These are phyloP conservation scores for Bradypus variegatus DNA, from an alignment of 2,797 vertebrate species.

Conservation along the genomic window DNA sequence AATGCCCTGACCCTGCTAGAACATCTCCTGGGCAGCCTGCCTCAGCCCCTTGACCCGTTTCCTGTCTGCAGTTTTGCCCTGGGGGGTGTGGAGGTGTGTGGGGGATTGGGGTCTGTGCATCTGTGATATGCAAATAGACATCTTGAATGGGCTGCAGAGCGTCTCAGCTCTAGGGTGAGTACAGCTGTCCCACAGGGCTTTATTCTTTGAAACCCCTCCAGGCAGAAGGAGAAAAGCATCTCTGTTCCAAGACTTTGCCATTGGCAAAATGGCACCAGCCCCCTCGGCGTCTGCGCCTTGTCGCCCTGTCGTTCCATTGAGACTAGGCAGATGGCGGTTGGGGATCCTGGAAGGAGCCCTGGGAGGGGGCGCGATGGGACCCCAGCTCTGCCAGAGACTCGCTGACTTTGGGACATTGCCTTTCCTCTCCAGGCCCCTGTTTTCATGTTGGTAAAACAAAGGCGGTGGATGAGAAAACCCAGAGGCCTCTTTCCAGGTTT, in stretches of 20 bases:
- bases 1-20: neutral
- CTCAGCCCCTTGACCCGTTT: neutral
- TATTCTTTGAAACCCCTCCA: constrained; percentile 24
- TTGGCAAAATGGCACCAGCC: constrained; percentile 39
- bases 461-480: neutral
- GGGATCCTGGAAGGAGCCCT: neutral
- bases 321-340: neutral
- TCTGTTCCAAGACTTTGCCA: constrained; percentile 45
- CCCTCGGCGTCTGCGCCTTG: neutral
- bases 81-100: too few relatives aligned
- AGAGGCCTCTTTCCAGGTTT: neutral
- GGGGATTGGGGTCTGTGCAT: neutral
- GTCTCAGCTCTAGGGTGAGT: neutral
- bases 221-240: constrained; percentile 34
- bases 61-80: neutral
- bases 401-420: neutral
- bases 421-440: neutral
- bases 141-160: neutral
- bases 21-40: rapidly evolving
- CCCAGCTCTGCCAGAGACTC: rapidly evolving
- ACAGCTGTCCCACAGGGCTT: constrained; percentile 43
- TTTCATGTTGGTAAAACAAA: neutral
- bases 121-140: neutral
- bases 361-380: neutral
- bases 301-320: neutral